Base-by-base conservation (phyloP, 2,888 invertebrate genomes). In the Dolomedes plantarius region DNA sequence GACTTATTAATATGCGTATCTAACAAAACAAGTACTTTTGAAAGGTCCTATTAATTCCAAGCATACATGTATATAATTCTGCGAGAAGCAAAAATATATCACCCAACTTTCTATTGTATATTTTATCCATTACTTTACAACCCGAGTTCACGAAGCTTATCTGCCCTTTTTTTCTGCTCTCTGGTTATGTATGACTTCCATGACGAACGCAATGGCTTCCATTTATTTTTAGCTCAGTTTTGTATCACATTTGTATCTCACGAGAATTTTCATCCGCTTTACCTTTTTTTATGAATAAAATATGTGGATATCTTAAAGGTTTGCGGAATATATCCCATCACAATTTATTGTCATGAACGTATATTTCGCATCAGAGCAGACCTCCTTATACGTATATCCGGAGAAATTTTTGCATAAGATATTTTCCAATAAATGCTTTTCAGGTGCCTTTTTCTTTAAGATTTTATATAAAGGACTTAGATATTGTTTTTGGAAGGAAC, bases 281-380 rank as follows among this genome's bases (percentile, higher is more conserved):
- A 16, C n/a, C n/a, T n/a, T n/a, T 56, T 3, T 19, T 56, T 56
- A 56, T 56, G 56, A 56, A 56, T 56, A 56, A 56, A 56, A 56
- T 56, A 56, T 56, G 23, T 6, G 19, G 1, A 23, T 23, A 23
- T 23, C 56, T 56, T 23, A 56, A 56, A 56, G 56, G 56, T 56
- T 56, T 56, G 19, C 6, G 56, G 23, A 19, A 56, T 2, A 23
- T 5, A 6, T 23, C 56, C 23, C 23, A 56, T 56, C 19, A 23
- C 23, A 56, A 56, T 23, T 56, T 56, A 23, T 19, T 56, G 23
- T 19, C 23, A n/a, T 23, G n/a, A 11, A n/a, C n/a, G 46, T 16
- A 46, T 46, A 46, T 46, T 11, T 46, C 16, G 2, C 23, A 23
- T 56, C 23, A 56, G 56, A 56, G 5, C 16, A 9, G 56, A n/a